A percentile compares a stretch with the other conserved stretches of the same genome.
Evolutionary conservation across 2,797 vertebrate species (phyloP).

Genomic region (Sylvilagus floridanus): DNA sequence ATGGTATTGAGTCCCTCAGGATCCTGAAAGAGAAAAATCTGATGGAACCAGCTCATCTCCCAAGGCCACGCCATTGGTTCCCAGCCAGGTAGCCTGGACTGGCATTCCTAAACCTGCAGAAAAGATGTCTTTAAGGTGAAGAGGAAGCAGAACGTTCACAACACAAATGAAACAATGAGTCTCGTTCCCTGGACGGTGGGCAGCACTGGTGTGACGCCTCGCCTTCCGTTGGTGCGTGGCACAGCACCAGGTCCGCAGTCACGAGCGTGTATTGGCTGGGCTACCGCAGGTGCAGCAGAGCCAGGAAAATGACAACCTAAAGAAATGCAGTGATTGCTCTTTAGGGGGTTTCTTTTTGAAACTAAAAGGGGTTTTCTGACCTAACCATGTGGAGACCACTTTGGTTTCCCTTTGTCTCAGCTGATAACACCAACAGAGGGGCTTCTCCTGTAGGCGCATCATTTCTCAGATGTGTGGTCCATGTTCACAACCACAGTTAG

Average conservation of each 20-base stretch:
- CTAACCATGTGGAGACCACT: not conserved
- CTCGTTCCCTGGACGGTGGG: not conserved
- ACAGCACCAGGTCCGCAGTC: not conserved
- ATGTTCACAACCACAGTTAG: slow-evolving; percentile 1
- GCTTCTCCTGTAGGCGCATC: slow-evolving; percentile 45
- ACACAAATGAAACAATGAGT: not conserved
- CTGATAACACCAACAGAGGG: slow-evolving; percentile 51
- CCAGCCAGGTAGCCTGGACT: not conserved
- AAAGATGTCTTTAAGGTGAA: not conserved
- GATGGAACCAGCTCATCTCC: not conserved
- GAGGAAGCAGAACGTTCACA: too few relatives aligned
- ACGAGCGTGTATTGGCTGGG: not conserved
- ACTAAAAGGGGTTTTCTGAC: slow-evolving; percentile 68
- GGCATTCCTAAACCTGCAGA: not conserved
- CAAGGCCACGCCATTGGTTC: not conserved
- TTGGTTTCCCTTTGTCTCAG: slow-evolving; percentile 76
- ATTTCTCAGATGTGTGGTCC: slow-evolving; percentile 56
- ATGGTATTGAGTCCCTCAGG: not conserved
- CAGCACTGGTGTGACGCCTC: rapidly evolving
- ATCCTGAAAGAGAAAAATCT: not conserved
- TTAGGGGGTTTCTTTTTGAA: slow-evolving; percentile 74
- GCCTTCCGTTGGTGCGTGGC: rapidly evolving
- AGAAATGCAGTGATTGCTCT: not conserved
- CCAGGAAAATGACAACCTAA: not conserved
- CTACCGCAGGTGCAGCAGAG: rapidly evolving